These are phyloP conservation scores for Chrysodeixis includens DNA, from an alignment of 2,888 invertebrate species.

Conservation along the genomic window DNA sequence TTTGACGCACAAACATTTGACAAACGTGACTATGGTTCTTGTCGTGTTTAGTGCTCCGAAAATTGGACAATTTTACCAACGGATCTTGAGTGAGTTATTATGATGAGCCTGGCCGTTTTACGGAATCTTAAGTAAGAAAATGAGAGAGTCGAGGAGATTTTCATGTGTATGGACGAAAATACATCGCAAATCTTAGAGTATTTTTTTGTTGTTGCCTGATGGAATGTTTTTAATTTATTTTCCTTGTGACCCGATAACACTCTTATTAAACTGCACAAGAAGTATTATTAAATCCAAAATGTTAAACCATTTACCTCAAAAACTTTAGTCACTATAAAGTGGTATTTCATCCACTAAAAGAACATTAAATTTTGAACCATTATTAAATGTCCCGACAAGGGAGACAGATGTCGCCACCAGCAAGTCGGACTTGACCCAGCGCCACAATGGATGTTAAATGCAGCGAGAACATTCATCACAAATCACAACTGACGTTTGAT, in stretches of 20 bases:
- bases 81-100: slow-evolving; percentile 19
- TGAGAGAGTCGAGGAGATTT: background rate
- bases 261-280: too few relatives aligned
- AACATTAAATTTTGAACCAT: background rate
- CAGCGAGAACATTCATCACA: slow-evolving; percentile 13
- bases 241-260: too few relatives aligned
- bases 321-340: too few relatives aligned
- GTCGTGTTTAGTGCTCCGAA: slow-evolving; percentile 34
- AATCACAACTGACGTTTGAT: slow-evolving; percentile 25
- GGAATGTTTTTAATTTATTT: too few relatives aligned
- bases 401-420: slow-evolving; percentile 31
- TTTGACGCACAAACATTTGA: slow-evolving; percentile 57
- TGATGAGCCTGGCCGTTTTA: slow-evolving; percentile 7
- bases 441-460: slow-evolving; percentile 33
- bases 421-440: slow-evolving; percentile 33
- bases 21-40: slow-evolving; percentile 46
- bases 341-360: background rate
- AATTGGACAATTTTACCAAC: slow-evolving; percentile 35
- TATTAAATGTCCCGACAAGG: slow-evolving; percentile 20
- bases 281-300: too few relatives aligned
- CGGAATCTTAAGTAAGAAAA: background rate
- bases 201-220: background rate
- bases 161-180: slow-evolving; percentile 2
- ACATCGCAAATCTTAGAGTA: background rate
- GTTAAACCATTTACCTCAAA: too few relatives aligned